Evolutionary conservation across 2,797 vertebrate genomes (phyloP), one percentile per base, ranked within the genome.

Genomic region (Sebastes alutus): DNA sequence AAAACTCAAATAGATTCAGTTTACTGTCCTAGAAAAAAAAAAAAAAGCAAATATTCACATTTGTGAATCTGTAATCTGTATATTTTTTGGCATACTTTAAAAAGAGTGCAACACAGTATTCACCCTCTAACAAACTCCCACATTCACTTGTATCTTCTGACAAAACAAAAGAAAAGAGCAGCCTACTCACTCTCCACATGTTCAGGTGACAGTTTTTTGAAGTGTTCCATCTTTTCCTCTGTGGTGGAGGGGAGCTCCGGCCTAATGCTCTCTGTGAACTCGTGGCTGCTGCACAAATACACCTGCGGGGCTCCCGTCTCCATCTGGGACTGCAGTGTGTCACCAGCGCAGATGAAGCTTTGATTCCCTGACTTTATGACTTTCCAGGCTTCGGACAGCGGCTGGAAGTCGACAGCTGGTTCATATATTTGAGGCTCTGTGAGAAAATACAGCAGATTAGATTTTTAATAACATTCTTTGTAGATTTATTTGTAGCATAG

Each of bases 381-480:
- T 60, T 81, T 79, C 77, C 94, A 87, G 56, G 97, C 86, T 80
- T 97, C 95, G 67, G 68, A 55, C 88, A 96, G 74, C 10, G 92
- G 90, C 82, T 76, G 64, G 75, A 65, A 90, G 18, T 88, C 86
- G 33, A 86, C 68, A 0, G 7, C 54, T 65, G 87, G n/a, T 27
- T 95, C 75, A 73, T 77, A 16, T n/a, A 46, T 72, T 30, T 83
- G 87, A 82, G 94, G 94, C 52, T 96, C 97, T 99, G 87, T 25
- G 9, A 76, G 84, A 52, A 76, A 82, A 67, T 3, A 69, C 10
- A 70, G 20, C 18, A 65, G 33, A 83, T 72, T 62, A 0, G 1
- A 35, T 66, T 65, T 72, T 75, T 52, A 18, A 30, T 13, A 25
- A 29, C 29, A 27, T 14, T 3, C 16, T 66, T 54, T 42, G 12